Evolutionary conservation across 2,797 vertebrate species (phyloP), one percentile per base, ranked within the genome.

Genomic region (Bradypodion pumilum): DNA sequence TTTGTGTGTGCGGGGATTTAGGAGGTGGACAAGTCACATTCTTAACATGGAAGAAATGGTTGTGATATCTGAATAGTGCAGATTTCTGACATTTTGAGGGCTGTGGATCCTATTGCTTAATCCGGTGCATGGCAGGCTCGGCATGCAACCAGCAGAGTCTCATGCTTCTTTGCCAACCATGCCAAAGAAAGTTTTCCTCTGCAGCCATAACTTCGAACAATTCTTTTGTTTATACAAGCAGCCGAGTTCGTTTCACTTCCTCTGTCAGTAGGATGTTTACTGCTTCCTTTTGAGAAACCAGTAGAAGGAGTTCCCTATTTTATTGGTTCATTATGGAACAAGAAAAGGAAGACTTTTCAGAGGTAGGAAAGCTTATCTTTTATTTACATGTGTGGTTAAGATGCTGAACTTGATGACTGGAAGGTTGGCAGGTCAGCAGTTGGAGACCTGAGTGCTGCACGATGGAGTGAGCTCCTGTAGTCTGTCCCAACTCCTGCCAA

Each of bases 191-290:
- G 0, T 1, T 73, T 4, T 59, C 13, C 65, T 70, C 84, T 62
- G 66, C 3, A 79, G 37, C 6, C 83, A 84, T 83, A n/a, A 60
- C 0, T 73, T 1, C 80, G 78, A 82, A 1, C 35, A 32, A 81
- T 35, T 29, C 60, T 74, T 77, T 80, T 72, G 35, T 80, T 86
- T 78, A 81, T 76, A 25, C 49, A 60, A 81, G 83, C 32, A 80
- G 12, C 75, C 86, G 74, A 87, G 32, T 15, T 81, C 35, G 42
- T 4, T 0, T 78, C 40, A 12, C 76, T 85, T 8, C 2, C 1
- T 7, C n/a, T 76, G 68, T 37, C 80, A 74, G 81, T 23, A 78
- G 73, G 32, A 42, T 44, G 1, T 87, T 89, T 84, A 86, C 7
- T 12, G 59, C 46, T 27, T 29, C 63, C 83, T 68, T n/a, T 40